A percentile compares a stretch with the other conserved stretches of the same genome.
Conservation (phyloP, 2,888 invertebrate genomes). For the Hypomecis punctinalis region DNA sequence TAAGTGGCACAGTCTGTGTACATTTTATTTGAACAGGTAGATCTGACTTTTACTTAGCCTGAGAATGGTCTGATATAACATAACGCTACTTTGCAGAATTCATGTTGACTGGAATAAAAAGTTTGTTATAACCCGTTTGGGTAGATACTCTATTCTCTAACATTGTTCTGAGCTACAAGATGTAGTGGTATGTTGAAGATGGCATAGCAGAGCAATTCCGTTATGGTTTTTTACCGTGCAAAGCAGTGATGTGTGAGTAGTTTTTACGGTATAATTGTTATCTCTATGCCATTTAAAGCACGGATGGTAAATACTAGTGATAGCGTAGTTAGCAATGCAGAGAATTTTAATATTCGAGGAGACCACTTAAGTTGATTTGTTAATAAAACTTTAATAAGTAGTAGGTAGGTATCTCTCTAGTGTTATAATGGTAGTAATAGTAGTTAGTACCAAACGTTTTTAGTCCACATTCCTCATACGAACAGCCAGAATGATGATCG, state of each 20-base stretch:
- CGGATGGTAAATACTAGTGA: neutral
- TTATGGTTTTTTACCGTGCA: conserved; percentile 16
- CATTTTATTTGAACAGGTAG: conserved; percentile 39
- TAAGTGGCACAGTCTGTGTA: conserved; percentile 35
- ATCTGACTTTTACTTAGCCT: conserved; percentile 33
- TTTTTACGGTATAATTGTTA: conserved; percentile 20
- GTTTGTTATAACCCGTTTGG: conserved; percentile 6
- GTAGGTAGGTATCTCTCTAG: no score
- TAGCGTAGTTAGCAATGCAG: no score
- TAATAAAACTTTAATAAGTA: no score
- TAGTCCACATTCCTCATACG: no score
- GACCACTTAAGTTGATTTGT: no score
- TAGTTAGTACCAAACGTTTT: no score
- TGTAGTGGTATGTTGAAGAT: conserved; percentile 5
- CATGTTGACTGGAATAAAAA: conserved; percentile 13
- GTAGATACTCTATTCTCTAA: conserved; percentile 4
- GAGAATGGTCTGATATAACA: conserved; percentile 28
- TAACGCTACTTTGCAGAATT: conserved; percentile 29
- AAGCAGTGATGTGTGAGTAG: conserved; percentile 17
- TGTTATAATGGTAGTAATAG: no score
- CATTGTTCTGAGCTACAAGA: conserved; percentile 8
- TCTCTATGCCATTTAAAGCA: neutral
- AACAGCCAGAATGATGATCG: no score
- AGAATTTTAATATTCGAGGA: no score
- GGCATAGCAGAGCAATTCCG: conserved; percentile 3